A percentile compares a stretch with the other conserved stretches of the same genome.
These are phyloP conservation scores for Aporophyla lueneburgensis DNA, from an alignment of 2,888 invertebrate species.

Conservation along the genomic window DNA sequence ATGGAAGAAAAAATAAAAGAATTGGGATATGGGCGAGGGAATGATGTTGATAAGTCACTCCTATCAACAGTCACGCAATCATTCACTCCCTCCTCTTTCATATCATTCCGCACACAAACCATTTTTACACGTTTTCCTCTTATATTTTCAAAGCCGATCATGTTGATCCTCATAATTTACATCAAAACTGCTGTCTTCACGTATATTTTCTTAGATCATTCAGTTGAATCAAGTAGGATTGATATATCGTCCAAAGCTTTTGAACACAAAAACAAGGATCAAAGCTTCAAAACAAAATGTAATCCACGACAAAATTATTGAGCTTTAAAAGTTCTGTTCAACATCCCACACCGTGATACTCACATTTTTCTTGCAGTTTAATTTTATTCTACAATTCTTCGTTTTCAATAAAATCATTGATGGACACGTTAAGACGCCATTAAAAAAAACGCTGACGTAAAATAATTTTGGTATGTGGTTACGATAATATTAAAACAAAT, in stretches of 20 bases:
- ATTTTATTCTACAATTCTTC: not conserved
- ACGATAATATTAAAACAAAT: constrained; percentile 9
- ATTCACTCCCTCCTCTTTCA: too few species aligned
- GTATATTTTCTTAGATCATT: constrained; percentile 59
- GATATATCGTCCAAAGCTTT: constrained; percentile 53
- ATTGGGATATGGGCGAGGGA: too few species aligned
- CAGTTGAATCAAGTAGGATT: constrained; percentile 44
- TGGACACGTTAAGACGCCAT: not conserved
- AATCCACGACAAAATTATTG: constrained; percentile 51
- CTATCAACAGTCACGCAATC: too few species aligned
- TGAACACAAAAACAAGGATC: constrained; percentile 60
- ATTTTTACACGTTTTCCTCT: not conserved
- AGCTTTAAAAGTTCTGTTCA: constrained; percentile 58
- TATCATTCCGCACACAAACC: too few species aligned
- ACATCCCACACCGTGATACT: constrained; percentile 41
- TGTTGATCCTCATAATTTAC: constrained; percentile 45
- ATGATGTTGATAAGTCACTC: too few species aligned
- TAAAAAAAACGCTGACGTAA: not conserved
- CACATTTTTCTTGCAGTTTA: constrained; percentile 26
- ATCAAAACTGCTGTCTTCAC: constrained; percentile 44
- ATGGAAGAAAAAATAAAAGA: too few species aligned
- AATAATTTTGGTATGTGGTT: constrained; percentile 8
- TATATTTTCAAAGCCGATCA: constrained; percentile 31
- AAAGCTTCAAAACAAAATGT: constrained; percentile 62
- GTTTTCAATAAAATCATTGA: not conserved